These are phyloP conservation scores for Homarus gammarus DNA, from an alignment of 2,888 invertebrate species.

Conservation along the genomic window DNA sequence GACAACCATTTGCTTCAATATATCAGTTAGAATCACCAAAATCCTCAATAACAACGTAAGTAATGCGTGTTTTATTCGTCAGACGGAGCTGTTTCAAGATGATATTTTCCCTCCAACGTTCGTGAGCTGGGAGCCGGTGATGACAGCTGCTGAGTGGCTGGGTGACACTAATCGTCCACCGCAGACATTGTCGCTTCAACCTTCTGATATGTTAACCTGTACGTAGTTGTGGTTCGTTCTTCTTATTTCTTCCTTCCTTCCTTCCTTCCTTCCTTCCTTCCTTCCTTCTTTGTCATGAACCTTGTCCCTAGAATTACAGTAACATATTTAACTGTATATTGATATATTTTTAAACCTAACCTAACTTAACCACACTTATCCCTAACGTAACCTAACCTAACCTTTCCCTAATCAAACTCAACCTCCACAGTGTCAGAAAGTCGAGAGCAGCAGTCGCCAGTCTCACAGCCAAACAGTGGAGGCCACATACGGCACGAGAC, in stretches of 20 bases:
- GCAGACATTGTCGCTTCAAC: slow-evolving; percentile 87
- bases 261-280: no score
- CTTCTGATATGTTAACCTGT: slow-evolving; percentile 92
- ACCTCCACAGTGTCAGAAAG: slow-evolving; percentile 63
- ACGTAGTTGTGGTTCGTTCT: no score
- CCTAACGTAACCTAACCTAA: neutral
- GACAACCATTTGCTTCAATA: neutral
- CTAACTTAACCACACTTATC: no score
- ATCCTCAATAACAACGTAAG: no score
- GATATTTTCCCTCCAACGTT: slow-evolving; percentile 96
- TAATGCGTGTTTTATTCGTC: no score
- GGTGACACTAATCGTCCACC: slow-evolving; percentile 84
- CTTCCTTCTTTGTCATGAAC: no score
- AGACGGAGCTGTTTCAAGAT: slow-evolving; percentile 88
- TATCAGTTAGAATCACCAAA: neutral
- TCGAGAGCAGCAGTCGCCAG: slow-evolving; percentile 50
- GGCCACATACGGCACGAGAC: slow-evolving; percentile 56
- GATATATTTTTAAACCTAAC: neutral
- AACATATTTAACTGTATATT: no score
- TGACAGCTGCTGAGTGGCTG: slow-evolving; percentile 90
- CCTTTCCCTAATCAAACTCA: neutral
- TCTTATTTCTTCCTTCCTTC: neutral
- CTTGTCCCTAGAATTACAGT: no score
- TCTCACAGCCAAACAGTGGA: slow-evolving; percentile 11
- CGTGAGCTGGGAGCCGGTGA: slow-evolving; percentile 88